Evolutionary conservation across 2,797 vertebrate species (phyloP).

Genomic region (Danio albolineatus): DNA sequence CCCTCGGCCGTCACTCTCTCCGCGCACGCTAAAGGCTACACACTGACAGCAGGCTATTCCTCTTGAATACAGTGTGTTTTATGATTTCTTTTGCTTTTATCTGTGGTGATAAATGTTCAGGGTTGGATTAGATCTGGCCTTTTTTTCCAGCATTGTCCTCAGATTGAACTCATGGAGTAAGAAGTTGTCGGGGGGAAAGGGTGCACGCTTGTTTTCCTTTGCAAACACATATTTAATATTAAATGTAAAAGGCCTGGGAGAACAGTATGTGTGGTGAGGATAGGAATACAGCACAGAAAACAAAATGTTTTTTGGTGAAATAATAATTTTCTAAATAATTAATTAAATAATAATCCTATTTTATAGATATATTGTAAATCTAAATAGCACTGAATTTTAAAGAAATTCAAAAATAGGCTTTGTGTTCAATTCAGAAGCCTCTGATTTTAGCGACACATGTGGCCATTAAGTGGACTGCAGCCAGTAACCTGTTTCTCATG

Average conservation of each 20-base stretch:
- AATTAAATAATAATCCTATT: too few species aligned
- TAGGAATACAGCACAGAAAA: neutral
- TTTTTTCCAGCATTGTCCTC: neutral
- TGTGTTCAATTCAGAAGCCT: too few species aligned
- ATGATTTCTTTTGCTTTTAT: conserved; percentile 31
- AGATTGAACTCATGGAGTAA: conserved; percentile 4
- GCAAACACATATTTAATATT: neutral
- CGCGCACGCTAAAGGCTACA: conserved; percentile 28
- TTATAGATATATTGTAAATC: too few species aligned
- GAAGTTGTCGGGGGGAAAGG: neutral
- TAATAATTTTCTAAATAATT: too few species aligned
- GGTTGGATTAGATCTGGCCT: conserved; percentile 15
- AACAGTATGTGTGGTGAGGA: neutral
- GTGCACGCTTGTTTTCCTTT: neutral
- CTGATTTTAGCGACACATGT: too few species aligned
- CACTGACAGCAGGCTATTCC: conserved; percentile 27
- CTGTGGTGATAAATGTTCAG: conserved; percentile 43
- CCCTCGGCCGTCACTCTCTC: conserved; percentile 40
- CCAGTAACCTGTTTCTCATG: too few species aligned
- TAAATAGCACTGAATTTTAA: too few species aligned
- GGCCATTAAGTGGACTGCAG: too few species aligned
- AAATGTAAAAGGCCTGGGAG: neutral
- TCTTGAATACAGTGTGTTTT: conserved; percentile 44
- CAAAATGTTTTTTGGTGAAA: neutral
- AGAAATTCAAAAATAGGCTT: too few species aligned